A percentile compares a stretch with the other conserved stretches of the same genome.
These are phyloP conservation scores for Glossophaga mutica DNA, from an alignment of 2,797 vertebrate species.

Conservation along the genomic window DNA sequence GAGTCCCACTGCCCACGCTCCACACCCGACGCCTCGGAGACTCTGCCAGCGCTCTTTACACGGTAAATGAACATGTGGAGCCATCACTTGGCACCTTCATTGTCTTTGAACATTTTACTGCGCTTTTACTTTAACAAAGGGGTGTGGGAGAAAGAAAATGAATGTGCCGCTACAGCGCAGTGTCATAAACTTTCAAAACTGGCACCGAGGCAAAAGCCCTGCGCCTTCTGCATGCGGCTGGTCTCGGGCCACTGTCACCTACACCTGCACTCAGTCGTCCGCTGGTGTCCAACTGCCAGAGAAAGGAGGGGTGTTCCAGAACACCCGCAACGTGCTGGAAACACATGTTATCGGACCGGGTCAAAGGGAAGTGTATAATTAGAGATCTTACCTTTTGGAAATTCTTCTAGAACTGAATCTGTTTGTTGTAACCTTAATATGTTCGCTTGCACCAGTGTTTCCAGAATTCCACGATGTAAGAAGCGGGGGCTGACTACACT, in stretches of 20 bases:
- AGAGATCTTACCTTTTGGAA: conserved; percentile 40
- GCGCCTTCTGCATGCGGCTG: neutral
- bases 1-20: neutral
- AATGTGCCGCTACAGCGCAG: neutral
- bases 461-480: neutral
- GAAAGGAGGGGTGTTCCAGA: conserved; percentile 1
- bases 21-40: neutral
- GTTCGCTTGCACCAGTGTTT: neutral
- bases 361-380: conserved; percentile 31
- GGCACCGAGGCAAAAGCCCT: neutral
- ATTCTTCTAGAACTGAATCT: conserved; percentile 12
- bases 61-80: conserved; percentile 30
- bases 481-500: neutral
- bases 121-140: conserved; percentile 37
- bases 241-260: neutral
- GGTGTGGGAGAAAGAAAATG: neutral
- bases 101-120: conserved; percentile 44
- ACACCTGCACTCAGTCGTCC: neutral
- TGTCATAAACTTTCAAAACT: neutral
- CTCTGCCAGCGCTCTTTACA: neutral
- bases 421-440: neutral
- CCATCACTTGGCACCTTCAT: neutral
- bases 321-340: neutral
- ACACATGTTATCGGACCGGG: neutral
- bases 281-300: neutral